phyloP scores from a whole-genome alignment of 1,140 invertebrate genomes.

The Plutomurus gul region DNA sequence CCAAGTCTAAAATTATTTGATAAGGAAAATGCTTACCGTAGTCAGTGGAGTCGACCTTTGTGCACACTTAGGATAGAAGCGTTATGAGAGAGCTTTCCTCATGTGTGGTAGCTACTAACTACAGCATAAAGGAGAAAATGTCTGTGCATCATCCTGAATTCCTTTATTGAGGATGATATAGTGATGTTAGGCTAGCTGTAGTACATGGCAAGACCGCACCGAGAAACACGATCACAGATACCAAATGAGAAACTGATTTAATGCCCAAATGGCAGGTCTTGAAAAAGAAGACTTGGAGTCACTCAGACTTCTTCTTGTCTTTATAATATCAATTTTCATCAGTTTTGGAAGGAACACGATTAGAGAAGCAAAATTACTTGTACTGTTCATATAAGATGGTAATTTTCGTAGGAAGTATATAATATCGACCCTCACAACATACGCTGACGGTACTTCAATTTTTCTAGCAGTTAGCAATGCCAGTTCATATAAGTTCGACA shows the following conservation, averaged over 20 bases:
- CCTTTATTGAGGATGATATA: not conserved
- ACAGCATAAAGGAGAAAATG: constrained; percentile 11
- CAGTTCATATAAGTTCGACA: no score
- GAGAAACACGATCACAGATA: no score
- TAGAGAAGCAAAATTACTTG: constrained; percentile 2
- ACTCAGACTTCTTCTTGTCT: constrained; percentile 14
- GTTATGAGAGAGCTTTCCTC: not conserved
- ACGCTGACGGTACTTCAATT: not conserved
- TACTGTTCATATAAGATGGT: not conserved
- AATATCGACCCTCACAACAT: not conserved
- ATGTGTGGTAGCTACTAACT: not conserved
- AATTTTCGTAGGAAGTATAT: not conserved
- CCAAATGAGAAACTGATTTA: not conserved
- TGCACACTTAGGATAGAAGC: not conserved
- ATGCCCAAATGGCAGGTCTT: not conserved
- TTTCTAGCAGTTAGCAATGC: no score
- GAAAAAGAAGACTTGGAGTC: not conserved
- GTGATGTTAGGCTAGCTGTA: no score
- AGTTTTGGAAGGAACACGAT: not conserved
- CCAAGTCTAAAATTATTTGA: constrained; percentile 5
- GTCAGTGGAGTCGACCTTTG: not conserved
- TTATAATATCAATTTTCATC: not conserved
- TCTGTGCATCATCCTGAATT: not conserved
- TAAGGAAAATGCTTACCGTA: not conserved
- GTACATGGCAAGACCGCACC: not conserved